Evolutionary conservation across 1,140 invertebrate genomes (phyloP), one percentile per base, ranked within the genome.

Genomic region (Galleria mellonella): DNA sequence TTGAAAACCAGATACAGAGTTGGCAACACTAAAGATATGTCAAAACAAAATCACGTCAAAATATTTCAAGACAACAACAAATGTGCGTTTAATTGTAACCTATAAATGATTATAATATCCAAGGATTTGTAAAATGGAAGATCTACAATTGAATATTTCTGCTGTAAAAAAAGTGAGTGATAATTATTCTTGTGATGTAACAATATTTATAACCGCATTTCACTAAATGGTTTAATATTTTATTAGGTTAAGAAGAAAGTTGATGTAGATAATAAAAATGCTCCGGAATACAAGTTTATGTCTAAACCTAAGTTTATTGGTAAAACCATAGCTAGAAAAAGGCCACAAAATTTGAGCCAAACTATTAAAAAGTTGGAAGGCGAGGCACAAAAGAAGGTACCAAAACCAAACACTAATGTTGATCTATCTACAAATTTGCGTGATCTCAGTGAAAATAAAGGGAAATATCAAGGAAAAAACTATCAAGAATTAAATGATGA

Each of bases 281-380:
- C 49, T 31, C 54, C 54, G 12, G 77, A 72, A 40, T 84, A 81
- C 41, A 86, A 81, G 45, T 86, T 87, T 66, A 57, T 79, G 10
- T 51, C 66, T 2, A 85, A 86, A 51, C 70, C 83, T 28, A 63
- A 74, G 43, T 73, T 86, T 59, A 71, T 54, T 50, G 85, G 85
- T 11, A 86, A 78, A 63, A 86, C 77, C 46, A 72, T 87, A 49
- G 85, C 85, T 4, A 75, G 76, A 55, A 85, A 85, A 51, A 60
- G 85, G 23, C 65, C 75, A 15, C 64, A 72, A 55, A 75, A 73
- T 51, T 39, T 51, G 1, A 54, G 43, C 33, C 48, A 36, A 48
- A 42, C 8, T 32, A 58, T 7, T 17, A 64, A 55, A 55, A 69
- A 45, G 32, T 42, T 47, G 39, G 36, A 46, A n/a, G 65, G 55